These are phyloP conservation scores for Acanthiza pusilla DNA, from an alignment of 2,797 vertebrate species.

Conservation along the genomic window DNA sequence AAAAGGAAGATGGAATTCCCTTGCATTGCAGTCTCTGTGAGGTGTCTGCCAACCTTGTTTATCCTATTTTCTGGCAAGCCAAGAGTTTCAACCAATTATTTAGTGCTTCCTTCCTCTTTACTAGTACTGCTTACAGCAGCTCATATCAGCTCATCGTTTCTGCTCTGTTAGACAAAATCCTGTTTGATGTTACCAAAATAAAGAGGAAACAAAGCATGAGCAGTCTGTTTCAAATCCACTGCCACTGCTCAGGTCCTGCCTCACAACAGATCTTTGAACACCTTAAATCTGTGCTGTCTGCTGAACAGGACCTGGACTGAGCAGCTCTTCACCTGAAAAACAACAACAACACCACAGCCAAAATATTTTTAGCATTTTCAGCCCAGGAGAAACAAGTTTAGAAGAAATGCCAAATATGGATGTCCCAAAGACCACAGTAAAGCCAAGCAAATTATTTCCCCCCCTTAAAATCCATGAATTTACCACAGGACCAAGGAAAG, in stretches of 20 bases:
- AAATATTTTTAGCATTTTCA: background rate
- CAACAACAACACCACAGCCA: background rate
- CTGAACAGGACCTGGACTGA: background rate
- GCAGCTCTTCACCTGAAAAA: background rate
- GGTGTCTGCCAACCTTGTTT: background rate
- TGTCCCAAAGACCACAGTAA: background rate
- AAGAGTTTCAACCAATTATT: background rate
- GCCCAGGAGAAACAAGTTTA: background rate
- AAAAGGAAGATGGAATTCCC: background rate
- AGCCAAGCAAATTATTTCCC: background rate
- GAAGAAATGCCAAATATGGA: background rate
- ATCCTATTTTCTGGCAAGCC: background rate
- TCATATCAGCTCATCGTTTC: background rate
- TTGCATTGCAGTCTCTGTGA: background rate
- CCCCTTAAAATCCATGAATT: background rate
- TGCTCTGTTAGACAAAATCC: background rate
- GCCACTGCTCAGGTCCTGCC: background rate
- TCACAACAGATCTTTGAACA: background rate
- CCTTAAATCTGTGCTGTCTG: background rate
- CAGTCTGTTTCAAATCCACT: background rate
- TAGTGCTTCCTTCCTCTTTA: background rate
- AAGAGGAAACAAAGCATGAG: background rate
- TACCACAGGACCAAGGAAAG: background rate
- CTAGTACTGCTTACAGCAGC: background rate
- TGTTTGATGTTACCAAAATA: background rate